Base-by-base conservation (phyloP, 2,888 invertebrate species). In the Ormyrus labotus region DNA sequence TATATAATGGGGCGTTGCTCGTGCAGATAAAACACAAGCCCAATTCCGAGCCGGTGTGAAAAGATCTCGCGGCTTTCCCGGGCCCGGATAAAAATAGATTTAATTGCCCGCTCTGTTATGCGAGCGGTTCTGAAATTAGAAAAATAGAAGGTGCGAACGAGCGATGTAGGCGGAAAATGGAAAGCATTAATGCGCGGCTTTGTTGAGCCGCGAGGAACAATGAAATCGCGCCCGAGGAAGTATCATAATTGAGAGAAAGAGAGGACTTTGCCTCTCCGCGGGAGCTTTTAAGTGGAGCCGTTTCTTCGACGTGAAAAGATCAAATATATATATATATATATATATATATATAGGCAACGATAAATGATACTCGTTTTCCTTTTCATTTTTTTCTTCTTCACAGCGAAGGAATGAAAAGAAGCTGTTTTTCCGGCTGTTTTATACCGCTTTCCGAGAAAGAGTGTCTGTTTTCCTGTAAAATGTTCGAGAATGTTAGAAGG, bases 21-120 rank as follows among this genome's bases (percentile, higher is more conserved):
- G 60, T 13, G 13, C 34, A 47, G 63, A 73, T 78, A 72, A 63
- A 48, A 34, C 34, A 34, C 61, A 48, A 50, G 10, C 63, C 69
- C 57, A 48, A 69, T 63, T 64, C 53, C 53, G 69, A 57, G n/a
- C 19, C 69, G 74, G 58, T 79, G 79, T 47, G 79, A 79, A 70
- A 74, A 79, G 64, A 74, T 74, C 65, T 13, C 61, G 50, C 6
- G 8, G 11, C 34, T 65, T 79, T 70, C 65, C 69, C 74, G 65
- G 53, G 68, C 5, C 11, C 1, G 13, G 65, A 67, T 74, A 74
- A 79, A 79, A 64, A 79, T 79, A 74, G 69, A 34, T 61, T 74
- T 74, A 79, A 79, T 79, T 79, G 60, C 53, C 34, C 34, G 50
- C 13, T 64, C 73, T 69, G 64, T 55, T 72, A 13, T 50, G 11